Percentiles rank a stretch among this genome's conserved stretches.
These are phyloP conservation scores for Entelurus aequoreus DNA, from an alignment of 2,113 vertebrate genomes.

Conservation along the genomic window DNA sequence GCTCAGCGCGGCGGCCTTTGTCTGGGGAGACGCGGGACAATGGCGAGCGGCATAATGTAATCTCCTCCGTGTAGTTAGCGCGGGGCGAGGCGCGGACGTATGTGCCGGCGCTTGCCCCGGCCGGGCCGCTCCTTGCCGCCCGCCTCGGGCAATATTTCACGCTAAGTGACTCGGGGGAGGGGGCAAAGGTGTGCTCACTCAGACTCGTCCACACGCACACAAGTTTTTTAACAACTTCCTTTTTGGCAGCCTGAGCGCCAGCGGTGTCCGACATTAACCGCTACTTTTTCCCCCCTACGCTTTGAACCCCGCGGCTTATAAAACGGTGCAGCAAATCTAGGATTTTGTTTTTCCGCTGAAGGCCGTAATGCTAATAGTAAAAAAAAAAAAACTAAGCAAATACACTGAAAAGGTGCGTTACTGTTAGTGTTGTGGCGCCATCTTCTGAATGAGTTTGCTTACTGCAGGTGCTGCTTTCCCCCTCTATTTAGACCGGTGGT, in stretches of 20 bases:
- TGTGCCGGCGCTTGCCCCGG: slow-evolving; percentile 61
- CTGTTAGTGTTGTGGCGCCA: no score
- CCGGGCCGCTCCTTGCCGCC: slow-evolving; percentile 25
- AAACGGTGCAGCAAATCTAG: no score
- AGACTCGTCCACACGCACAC: slow-evolving; percentile 39
- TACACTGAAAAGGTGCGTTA: no score
- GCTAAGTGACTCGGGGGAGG: slow-evolving; percentile 34
- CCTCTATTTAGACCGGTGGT: no score
- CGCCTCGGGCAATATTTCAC: slow-evolving; percentile 47
- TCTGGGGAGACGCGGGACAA: slow-evolving; percentile 56
- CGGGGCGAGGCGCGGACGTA: slow-evolving; percentile 53
- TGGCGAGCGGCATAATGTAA: slow-evolving; percentile 57
- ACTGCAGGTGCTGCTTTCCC: no score
- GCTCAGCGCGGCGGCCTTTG: slow-evolving; percentile 60
- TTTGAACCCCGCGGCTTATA: no score
- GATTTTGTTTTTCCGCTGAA: no score
- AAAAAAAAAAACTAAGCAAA: no score
- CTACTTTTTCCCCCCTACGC: no score
- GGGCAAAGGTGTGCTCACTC: slow-evolving; percentile 30
- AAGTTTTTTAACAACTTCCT: neutral
- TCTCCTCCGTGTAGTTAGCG: slow-evolving; percentile 50
- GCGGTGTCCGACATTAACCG: no score
- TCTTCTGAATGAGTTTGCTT: no score
- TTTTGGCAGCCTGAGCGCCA: neutral
- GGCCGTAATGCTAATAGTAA: no score